Conservation (phyloP, 2,113 vertebrate genomes). For the Pangasianodon hypophthalmus region DNA sequence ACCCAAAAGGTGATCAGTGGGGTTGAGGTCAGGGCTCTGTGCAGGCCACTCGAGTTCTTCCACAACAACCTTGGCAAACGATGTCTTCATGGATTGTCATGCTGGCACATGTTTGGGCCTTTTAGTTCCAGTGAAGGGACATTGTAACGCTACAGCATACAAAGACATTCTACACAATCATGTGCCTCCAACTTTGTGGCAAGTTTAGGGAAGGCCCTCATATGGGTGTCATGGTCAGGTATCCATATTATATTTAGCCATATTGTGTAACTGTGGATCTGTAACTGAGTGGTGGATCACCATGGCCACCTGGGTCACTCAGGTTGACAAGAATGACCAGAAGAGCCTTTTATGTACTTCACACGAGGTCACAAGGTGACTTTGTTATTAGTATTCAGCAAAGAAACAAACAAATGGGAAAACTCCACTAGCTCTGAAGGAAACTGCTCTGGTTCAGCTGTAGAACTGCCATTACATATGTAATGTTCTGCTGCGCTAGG, state of each 20-base stretch:
- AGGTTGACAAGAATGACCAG: not conserved
- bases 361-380: not conserved
- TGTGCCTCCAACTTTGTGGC: not conserved
- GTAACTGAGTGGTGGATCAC: not conserved
- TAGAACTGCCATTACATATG: not conserved
- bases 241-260: not conserved
- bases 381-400: not conserved
- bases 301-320: not conserved
- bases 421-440: not conserved
- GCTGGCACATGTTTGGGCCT: not conserved
- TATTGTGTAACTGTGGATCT: not conserved
- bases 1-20: not conserved
- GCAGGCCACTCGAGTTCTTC: not conserved
- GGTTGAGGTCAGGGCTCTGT: not conserved
- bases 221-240: not conserved
- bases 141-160: not conserved
- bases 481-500: not conserved
- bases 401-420: not conserved
- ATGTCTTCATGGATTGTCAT: not conserved
- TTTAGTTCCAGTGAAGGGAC: not conserved
- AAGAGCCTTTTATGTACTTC: not conserved
- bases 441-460: not conserved
- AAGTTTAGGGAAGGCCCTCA: not conserved
- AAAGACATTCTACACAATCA: not conserved
- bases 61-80: not conserved